Evolutionary conservation across 2,888 invertebrate species (phyloP), one percentile per base, ranked within the genome.

Genomic region (Leptopilina drosophilae): DNA sequence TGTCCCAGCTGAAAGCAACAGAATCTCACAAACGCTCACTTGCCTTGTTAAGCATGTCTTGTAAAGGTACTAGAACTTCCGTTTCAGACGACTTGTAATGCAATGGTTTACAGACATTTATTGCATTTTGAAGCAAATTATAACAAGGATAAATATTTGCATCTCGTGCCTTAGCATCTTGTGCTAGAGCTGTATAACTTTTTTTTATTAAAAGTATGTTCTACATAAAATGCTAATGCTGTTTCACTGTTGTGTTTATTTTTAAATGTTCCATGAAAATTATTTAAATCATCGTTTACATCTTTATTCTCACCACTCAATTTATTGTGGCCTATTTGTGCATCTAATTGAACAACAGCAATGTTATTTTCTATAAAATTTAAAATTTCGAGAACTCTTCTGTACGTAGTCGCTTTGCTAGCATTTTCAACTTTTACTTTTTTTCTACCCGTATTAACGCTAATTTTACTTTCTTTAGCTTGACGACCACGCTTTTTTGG

Each of bases 21-120:
- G 53, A 40, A 59, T 75, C 75, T 40, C 56, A 59, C 9, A 59
- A 62, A 49, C 75, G 75, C 59, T 40, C 11, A 49, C 15, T 15
- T n/a, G 59, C 20, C 59, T 59, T 59, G 15, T 59, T 59, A 59
- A 59, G 59, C n/a, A 59, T 59, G 15, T n/a, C n/a, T 15, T 59
- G 15, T 8, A 59, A 59, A 59, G 59, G 59, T 59, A 59, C 59
- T 15, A 59, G 8, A 59, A 59, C 59, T 59, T 59, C 59, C 15
- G 59, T 59, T 59, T 59, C 59, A 59, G 59, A 59, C 15, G 59
- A 59, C 59, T 59, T n/a, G 59, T 59, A 59, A n/a, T 33, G 33
- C 33, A 33, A 33, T 33, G 33, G 33, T 33, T 33, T 33, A 33
- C 33, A 33, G 33, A 33, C 2, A 33, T 33, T 33, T 2, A 33